A percentile compares a stretch with the other conserved stretches of the same genome.
Evolutionary conservation across 2,113 vertebrate species (phyloP).

Genomic region (Phalacrocorax pelagicus): DNA sequence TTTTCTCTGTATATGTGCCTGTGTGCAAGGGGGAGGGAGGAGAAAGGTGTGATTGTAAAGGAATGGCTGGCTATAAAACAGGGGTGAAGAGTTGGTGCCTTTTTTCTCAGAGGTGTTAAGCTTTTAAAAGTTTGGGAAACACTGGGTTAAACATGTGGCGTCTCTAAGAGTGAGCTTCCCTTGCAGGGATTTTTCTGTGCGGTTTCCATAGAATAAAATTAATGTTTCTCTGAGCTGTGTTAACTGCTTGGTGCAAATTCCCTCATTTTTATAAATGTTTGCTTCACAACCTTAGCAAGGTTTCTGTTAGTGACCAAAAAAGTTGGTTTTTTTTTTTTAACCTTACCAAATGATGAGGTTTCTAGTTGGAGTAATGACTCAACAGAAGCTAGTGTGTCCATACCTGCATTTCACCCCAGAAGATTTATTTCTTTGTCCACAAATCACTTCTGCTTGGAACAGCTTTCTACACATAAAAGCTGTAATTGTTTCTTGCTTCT

Average conservation of each 20-base stretch:
- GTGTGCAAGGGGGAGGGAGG: neutral
- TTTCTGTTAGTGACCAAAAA: neutral
- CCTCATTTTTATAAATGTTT: slow-evolving; percentile 29
- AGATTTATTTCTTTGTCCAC: slow-evolving; percentile 32
- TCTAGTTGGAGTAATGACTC: neutral
- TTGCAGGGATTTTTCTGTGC: slow-evolving; percentile 1
- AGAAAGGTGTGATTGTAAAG: slow-evolving; percentile 27
- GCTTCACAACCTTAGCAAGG: neutral
- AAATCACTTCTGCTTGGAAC: slow-evolving; percentile 18
- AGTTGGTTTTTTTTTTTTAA: neutral
- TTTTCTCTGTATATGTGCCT: neutral
- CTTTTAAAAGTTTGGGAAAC: slow-evolving; percentile 58
- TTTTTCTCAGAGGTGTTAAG: slow-evolving; percentile 58
- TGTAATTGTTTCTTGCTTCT: slow-evolving; percentile 16
- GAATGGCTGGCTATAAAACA: slow-evolving; percentile 39
- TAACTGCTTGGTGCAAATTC: slow-evolving; percentile 58
- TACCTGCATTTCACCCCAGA: neutral
- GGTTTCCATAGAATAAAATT: slow-evolving; percentile 40
- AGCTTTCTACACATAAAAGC: slow-evolving; percentile 34
- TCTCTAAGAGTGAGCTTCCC: slow-evolving; percentile 10
- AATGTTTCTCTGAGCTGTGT: slow-evolving; percentile 46
- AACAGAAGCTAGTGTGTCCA: neutral
- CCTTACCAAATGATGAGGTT: neutral
- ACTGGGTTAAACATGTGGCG: slow-evolving; percentile 36
- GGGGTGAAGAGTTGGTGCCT: slow-evolving; percentile 41